Evolutionary conservation across 2,113 vertebrate species (phyloP).

Genomic region (Rhinolophus ferrumequinum): DNA sequence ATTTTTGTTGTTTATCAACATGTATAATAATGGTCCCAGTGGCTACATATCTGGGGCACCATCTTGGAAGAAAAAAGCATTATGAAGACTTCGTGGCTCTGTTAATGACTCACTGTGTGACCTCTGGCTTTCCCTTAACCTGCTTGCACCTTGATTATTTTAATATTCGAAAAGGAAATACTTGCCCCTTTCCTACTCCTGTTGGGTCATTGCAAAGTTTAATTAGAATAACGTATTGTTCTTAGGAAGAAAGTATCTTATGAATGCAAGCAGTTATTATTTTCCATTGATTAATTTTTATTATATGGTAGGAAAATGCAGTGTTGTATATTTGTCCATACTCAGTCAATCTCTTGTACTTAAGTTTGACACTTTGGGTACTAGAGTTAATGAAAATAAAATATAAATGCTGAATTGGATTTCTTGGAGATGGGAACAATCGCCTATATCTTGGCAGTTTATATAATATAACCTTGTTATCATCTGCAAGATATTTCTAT

Average conservation of each 20-base stretch:
- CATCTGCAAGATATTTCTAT: conserved; percentile 52
- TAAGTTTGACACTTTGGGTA: conserved; percentile 4
- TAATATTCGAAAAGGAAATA: conserved; percentile 51
- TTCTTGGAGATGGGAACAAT: conserved; percentile 35
- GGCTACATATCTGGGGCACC: conserved; percentile 4
- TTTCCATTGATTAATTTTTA: conserved; percentile 56
- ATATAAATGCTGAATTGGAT: conserved; percentile 50
- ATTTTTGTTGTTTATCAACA: conserved; percentile 52
- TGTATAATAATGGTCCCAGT: not conserved
- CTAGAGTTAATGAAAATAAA: conserved; percentile 66
- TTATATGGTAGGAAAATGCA: conserved; percentile 14
- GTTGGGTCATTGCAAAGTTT: conserved; percentile 27
- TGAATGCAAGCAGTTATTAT: conserved; percentile 29
- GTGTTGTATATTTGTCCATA: not conserved
- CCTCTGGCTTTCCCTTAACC: conserved; percentile 38
- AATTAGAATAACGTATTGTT: conserved; percentile 63
- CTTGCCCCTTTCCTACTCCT: not conserved
- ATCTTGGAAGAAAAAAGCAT: conserved; percentile 32
- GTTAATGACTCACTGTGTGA: not conserved
- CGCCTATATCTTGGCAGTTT: conserved; percentile 7
- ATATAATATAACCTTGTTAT: conserved; percentile 44
- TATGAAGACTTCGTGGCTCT: conserved; percentile 19
- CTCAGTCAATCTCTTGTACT: conserved; percentile 31
- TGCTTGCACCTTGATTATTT: conserved; percentile 48
- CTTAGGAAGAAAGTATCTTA: conserved; percentile 24